Evolutionary conservation across 2,888 invertebrate genomes (phyloP).

Genomic region (Loripinus fragilis): DNA sequence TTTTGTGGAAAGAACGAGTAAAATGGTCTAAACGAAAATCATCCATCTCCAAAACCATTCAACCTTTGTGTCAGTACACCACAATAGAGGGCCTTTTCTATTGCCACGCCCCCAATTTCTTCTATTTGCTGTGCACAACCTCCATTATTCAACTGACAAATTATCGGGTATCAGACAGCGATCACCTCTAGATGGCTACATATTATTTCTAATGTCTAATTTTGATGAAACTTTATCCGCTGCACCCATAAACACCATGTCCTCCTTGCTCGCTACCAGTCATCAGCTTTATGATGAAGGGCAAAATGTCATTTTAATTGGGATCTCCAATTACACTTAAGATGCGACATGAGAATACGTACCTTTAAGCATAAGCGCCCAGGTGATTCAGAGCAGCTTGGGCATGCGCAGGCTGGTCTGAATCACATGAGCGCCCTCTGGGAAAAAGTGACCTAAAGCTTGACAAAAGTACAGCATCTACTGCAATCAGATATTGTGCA

Average conservation of each 20-base stretch:
- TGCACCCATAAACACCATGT: slow-evolving; percentile 46
- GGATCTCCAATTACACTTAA: slow-evolving; percentile 33
- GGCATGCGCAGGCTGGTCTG: too few relatives aligned
- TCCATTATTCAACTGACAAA: slow-evolving; percentile 40
- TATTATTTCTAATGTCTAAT: slow-evolving; percentile 69
- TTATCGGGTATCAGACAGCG: slow-evolving; percentile 36
- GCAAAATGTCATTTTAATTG: slow-evolving; percentile 48
- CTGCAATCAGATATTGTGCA: too few relatives aligned
- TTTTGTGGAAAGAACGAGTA: too few relatives aligned
- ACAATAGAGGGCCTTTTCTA: neutral
- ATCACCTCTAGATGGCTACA: slow-evolving; percentile 53
- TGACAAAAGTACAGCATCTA: too few relatives aligned
- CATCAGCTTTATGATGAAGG: slow-evolving; percentile 37
- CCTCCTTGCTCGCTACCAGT: slow-evolving; percentile 34
- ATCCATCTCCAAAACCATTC: too few relatives aligned
- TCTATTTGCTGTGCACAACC: neutral
- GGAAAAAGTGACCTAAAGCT: too few relatives aligned
- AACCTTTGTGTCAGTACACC: too few relatives aligned
- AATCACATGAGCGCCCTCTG: too few relatives aligned
- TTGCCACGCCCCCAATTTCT: neutral
- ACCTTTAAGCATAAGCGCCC: too few relatives aligned
- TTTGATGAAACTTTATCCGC: slow-evolving; percentile 60
- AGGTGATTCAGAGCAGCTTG: too few relatives aligned
- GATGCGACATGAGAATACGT: too few relatives aligned
- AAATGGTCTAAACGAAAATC: too few relatives aligned